Evolutionary conservation across 2,797 vertebrate genomes (phyloP).

Genomic region (Manis javanica): DNA sequence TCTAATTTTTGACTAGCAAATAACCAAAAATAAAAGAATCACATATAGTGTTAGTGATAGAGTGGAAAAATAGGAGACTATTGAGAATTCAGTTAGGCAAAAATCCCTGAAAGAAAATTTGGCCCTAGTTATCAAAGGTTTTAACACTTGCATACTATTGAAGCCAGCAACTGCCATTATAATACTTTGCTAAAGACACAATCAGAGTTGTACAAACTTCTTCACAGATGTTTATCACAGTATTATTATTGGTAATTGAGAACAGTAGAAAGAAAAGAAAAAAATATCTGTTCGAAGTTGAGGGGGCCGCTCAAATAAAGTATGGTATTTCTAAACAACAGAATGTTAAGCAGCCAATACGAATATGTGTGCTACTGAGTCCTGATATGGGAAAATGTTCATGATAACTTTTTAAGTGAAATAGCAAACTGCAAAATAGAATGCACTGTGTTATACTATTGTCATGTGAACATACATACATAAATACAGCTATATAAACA

Average conservation of each 20-base stretch:
- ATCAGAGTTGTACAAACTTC: neutral
- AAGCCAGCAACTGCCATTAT: neutral
- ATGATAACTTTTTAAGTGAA: neutral
- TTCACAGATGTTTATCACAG: neutral
- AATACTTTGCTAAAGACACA: neutral
- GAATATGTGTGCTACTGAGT: neutral
- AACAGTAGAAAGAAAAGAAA: neutral
- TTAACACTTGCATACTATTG: neutral
- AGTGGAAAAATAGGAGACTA: neutral
- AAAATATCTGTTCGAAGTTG: neutral
- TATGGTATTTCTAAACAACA: neutral
- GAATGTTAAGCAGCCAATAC: neutral
- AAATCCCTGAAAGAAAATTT: neutral
- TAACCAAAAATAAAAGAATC: neutral
- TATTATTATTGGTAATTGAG: neutral
- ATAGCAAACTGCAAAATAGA: neutral
- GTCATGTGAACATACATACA: fast-evolving
- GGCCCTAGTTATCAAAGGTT: neutral
- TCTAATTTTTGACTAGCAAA: neutral
- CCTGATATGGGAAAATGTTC: neutral
- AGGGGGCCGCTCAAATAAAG: neutral
- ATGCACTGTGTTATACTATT: neutral
- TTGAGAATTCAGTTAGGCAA: neutral
- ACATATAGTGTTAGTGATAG: neutral
- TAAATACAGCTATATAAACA: neutral